A percentile compares a stretch with the other conserved stretches of the same genome.
These are phyloP conservation scores for Bacillus rossius DNA, from an alignment of 1,140 invertebrate genomes.

Conservation along the genomic window DNA sequence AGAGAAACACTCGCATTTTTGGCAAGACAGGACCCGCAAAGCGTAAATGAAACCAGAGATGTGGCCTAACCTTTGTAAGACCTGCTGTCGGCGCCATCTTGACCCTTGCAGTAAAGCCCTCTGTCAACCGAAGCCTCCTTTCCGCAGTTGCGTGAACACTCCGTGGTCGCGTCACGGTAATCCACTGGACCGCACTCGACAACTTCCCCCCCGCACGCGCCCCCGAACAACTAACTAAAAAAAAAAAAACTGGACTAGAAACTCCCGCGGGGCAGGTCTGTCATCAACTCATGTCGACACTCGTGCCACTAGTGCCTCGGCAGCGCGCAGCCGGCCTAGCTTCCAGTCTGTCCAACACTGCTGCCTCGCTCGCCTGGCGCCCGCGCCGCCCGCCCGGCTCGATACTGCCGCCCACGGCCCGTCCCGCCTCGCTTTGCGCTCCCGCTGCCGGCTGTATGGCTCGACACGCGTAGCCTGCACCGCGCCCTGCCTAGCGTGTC, in stretches of 20 bases:
- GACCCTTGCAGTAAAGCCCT: background rate
- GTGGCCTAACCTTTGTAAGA: slow-evolving; percentile 7
- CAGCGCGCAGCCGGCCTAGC: background rate
- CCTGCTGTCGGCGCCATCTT: slow-evolving; percentile 7
- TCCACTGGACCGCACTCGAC: background rate
- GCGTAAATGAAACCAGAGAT: too few relatives aligned
- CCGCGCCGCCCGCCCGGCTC: background rate
- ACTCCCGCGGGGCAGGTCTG: background rate
- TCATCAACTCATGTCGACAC: background rate
- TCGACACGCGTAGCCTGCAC: slow-evolving; percentile 34
- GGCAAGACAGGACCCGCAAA: too few relatives aligned
- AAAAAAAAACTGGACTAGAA: background rate
- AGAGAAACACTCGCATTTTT: too few relatives aligned
- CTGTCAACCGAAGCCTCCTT: background rate
- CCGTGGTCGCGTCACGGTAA: background rate
- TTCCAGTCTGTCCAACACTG: background rate
- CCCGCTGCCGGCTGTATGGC: slow-evolving; percentile 27
- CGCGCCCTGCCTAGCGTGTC: too few relatives aligned
- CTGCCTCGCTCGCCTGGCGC: background rate
- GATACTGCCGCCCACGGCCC: background rate
- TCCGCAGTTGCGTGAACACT: background rate
- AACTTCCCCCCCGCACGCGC: background rate
- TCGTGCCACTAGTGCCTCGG: background rate
- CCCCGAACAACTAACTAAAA: background rate
- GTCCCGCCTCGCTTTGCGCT: background rate